A percentile compares a stretch with the other conserved stretches of the same genome.
Evolutionary conservation across 2,888 invertebrate genomes (phyloP).

Genomic region (Oxycera nigricornis): DNA sequence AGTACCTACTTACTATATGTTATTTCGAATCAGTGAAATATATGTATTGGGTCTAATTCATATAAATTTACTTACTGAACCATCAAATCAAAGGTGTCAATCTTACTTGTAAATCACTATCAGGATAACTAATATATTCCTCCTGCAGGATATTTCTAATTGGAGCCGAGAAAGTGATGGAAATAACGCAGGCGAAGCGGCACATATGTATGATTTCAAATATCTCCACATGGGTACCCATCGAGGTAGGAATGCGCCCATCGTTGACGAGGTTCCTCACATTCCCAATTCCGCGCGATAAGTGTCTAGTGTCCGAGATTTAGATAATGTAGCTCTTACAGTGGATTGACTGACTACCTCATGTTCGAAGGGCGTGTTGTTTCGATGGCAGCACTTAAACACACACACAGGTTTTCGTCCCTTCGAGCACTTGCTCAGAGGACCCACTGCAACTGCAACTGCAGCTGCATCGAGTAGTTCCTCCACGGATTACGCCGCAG

Average conservation of each 20-base stretch:
- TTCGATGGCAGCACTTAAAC: slow-evolving; percentile 12
- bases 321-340: slow-evolving; percentile 20
- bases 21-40: too few species aligned
- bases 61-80: too few species aligned
- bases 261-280: slow-evolving; percentile 26
- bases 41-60: too few species aligned
- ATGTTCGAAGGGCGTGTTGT: slow-evolving; percentile 5
- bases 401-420: slow-evolving; percentile 14
- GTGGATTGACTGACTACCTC: slow-evolving; percentile 19
- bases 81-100: too few species aligned
- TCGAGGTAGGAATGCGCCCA: neutral
- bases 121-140: too few species aligned
- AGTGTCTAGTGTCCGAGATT: slow-evolving; percentile 28
- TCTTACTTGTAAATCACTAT: too few species aligned
- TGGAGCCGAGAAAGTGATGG: neutral
- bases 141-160: too few species aligned
- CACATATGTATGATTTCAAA: neutral
- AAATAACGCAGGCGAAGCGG: neutral
- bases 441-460: slow-evolving; percentile 8
- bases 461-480: neutral
- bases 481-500: slow-evolving; percentile 16
- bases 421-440: neutral
- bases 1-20: too few species aligned
- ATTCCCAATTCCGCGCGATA: slow-evolving; percentile 13
- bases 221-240: neutral